Evolutionary conservation across 2,113 vertebrate species (phyloP).

Genomic region (Chelonoidis abingdonii): DNA sequence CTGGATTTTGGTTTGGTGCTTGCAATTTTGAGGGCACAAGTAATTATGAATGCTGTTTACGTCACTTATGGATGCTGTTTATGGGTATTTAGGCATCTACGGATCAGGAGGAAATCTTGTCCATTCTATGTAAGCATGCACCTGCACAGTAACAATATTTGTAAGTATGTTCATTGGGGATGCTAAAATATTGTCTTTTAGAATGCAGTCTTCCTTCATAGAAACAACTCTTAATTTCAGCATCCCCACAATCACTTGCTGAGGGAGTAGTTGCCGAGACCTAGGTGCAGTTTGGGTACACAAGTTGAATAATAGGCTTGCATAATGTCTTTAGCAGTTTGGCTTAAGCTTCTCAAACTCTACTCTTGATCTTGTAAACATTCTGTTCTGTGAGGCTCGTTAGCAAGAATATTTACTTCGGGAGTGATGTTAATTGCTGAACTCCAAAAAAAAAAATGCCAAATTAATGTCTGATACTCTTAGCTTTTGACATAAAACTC

Average conservation of each 20-base stretch:
- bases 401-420: background rate
- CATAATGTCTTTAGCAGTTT: background rate
- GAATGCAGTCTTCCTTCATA: background rate
- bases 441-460: slow-evolving; percentile 27
- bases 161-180: background rate
- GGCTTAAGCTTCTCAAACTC: slow-evolving; percentile 10
- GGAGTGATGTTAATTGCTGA: background rate
- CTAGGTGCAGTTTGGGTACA: background rate
- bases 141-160: background rate
- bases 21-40: background rate
- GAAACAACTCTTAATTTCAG: slow-evolving; percentile 3
- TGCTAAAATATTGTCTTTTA: background rate
- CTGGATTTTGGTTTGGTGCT: background rate
- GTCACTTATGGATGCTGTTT: background rate
- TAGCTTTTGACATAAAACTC: background rate
- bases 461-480: slow-evolving; percentile 24
- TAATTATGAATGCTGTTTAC: background rate
- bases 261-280: background rate
- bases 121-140: background rate
- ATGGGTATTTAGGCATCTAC: too few species aligned
- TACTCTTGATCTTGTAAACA: slow-evolving; percentile 31
- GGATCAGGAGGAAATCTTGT: background rate
- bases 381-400: background rate
- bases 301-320: background rate
- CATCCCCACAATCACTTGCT: background rate